These are phyloP conservation scores for Caenorhabditis tropicalis DNA, from an alignment of 1,140 invertebrate genomes.

Conservation along the genomic window DNA sequence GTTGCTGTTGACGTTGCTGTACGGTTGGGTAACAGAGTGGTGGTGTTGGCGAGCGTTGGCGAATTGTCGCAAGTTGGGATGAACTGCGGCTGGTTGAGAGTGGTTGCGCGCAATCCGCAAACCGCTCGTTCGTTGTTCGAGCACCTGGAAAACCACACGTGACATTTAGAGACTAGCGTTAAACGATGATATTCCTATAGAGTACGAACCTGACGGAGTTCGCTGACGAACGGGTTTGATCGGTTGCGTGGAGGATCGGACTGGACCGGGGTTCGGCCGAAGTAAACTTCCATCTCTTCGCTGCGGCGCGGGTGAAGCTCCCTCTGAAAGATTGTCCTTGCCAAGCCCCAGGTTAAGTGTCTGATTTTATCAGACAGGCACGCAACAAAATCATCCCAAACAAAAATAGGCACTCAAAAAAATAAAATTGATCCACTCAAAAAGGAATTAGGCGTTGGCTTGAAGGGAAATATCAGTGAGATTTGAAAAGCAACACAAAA, in stretches of 20 bases:
- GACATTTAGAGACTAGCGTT: neutral
- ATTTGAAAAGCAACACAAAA: slow-evolving; percentile 16
- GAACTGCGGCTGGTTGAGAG: slow-evolving; percentile 34
- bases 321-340: slow-evolving; percentile 23
- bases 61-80: slow-evolving; percentile 34
- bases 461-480: neutral
- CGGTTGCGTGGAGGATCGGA: slow-evolving; percentile 33
- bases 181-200: too few relatives aligned
- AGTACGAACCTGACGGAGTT: slow-evolving; percentile 48
- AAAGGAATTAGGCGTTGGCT: slow-evolving; percentile 17
- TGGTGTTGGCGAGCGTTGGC: slow-evolving; percentile 12
- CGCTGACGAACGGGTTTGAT: slow-evolving; percentile 50
- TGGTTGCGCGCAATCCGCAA: slow-evolving; percentile 17
- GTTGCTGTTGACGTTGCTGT: slow-evolving; percentile 35
- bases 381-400: neutral
- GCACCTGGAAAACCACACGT: slow-evolving; percentile 2
- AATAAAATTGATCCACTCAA: neutral
- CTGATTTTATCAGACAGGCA: slow-evolving; percentile 3
- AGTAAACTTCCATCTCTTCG: slow-evolving; percentile 35
- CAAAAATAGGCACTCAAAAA: neutral
- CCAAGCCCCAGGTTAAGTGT: neutral
- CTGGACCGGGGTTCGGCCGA: slow-evolving; percentile 27
- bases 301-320: slow-evolving; percentile 31
- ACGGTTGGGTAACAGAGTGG: slow-evolving; percentile 23
- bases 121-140: slow-evolving; percentile 44